These are phyloP conservation scores for Sylvicola cinctus DNA, from an alignment of 2,888 invertebrate genomes.

Conservation along the genomic window DNA sequence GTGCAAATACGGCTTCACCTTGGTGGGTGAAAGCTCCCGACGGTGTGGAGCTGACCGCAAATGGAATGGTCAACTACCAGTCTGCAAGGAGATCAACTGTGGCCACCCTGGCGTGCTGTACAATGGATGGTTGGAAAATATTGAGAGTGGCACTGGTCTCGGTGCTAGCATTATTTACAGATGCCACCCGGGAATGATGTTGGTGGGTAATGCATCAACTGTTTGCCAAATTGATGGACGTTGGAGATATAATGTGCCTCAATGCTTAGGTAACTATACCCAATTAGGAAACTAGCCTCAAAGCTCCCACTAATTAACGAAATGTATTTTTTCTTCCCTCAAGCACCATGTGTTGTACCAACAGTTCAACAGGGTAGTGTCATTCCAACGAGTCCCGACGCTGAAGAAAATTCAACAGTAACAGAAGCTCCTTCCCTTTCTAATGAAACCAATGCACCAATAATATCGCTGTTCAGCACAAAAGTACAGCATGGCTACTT, in stretches of 20 bases:
- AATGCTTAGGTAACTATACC: slow-evolving; percentile 50
- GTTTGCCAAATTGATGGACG: slow-evolving; percentile 86
- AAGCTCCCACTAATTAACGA: not conserved
- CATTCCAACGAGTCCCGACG: slow-evolving; percentile 31
- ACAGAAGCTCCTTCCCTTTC: slow-evolving; percentile 13
- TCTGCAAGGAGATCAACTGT: slow-evolving; percentile 95
- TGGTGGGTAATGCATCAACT: slow-evolving; percentile 72
- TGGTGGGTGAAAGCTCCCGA: slow-evolving; percentile 76
- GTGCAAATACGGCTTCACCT: slow-evolving; percentile 83
- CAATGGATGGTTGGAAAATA: slow-evolving; percentile 90
- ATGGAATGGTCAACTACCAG: slow-evolving; percentile 84
- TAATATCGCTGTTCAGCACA: slow-evolving; percentile 19
- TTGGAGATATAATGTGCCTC: slow-evolving; percentile 85
- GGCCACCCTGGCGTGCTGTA: slow-evolving; percentile 82
- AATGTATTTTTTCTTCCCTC: slow-evolving; percentile 2
- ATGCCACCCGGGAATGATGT: slow-evolving; percentile 79
- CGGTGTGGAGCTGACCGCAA: slow-evolving; percentile 84
- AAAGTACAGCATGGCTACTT: slow-evolving; percentile 40
- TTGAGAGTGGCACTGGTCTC: slow-evolving; percentile 70
- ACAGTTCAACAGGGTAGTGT: slow-evolving; percentile 62
- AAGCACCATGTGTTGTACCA: slow-evolving; percentile 88
- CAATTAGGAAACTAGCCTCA: not conserved
- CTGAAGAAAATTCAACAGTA: slow-evolving; percentile 17
- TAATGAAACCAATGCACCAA: slow-evolving; percentile 4
- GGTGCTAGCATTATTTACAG: slow-evolving; percentile 86